Percentiles rank a stretch among this genome's conserved stretches.
These are phyloP conservation scores for Hirtodrosophila trivittata DNA, from an alignment of 2,888 invertebrate species.

Conservation along the genomic window DNA sequence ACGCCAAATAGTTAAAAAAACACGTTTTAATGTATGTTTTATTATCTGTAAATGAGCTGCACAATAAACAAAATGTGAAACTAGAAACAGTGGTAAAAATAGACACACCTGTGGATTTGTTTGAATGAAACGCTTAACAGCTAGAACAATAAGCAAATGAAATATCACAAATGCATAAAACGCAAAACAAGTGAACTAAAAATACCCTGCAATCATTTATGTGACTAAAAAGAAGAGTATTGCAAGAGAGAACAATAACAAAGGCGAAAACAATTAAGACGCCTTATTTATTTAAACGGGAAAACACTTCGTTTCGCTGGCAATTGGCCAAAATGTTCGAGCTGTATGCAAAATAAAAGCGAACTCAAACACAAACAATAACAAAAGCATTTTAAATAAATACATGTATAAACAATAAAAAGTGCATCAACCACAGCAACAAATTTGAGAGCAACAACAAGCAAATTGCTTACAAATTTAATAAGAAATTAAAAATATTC, in stretches of 20 bases:
- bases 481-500: conserved; percentile 1
- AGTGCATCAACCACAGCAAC: conserved; percentile 39
- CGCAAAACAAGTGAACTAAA: conserved; percentile 28
- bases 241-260: neutral
- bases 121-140: conserved; percentile 20
- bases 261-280: conserved; percentile 22
- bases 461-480: too few relatives aligned
- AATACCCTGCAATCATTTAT: too few relatives aligned
- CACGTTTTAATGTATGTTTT: neutral
- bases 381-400: conserved; percentile 39
- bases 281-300: conserved; percentile 44
- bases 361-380: conserved; percentile 21
- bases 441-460: conserved; percentile 17
- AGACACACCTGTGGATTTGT: conserved; percentile 46
- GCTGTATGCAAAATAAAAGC: conserved; percentile 9
- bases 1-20: too few relatives aligned
- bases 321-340: conserved; percentile 51
- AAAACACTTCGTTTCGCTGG: conserved; percentile 46
- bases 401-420: conserved; percentile 51
- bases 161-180: conserved; percentile 41
- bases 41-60: too few relatives aligned
- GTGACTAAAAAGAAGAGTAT: neutral
- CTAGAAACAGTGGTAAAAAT: conserved; percentile 15
- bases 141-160: conserved; percentile 31
- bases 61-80: neutral